Conservation (phyloP, 2,888 invertebrate genomes). For the Clitarchus hookeri region DNA sequence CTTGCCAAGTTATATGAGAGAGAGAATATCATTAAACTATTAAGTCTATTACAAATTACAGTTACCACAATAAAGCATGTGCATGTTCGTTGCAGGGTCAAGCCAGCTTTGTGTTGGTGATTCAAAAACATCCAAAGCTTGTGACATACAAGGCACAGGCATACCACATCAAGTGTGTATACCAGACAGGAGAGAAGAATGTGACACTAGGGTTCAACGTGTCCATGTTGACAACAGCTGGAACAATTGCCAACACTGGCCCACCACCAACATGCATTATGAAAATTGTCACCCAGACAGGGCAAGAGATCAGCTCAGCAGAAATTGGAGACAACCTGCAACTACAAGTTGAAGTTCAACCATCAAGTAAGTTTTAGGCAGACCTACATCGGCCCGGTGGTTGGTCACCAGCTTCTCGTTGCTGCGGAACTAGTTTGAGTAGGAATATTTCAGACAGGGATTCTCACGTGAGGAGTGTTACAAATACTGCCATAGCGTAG, state of each 20-base stretch:
- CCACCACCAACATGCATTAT: slow-evolving; percentile 91
- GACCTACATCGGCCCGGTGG: no score
- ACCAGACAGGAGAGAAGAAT: slow-evolving; percentile 91
- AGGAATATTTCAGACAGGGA: no score
- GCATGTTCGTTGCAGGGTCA: slow-evolving; percentile 66
- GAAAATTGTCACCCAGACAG: slow-evolving; percentile 85
- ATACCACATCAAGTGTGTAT: slow-evolving; percentile 94
- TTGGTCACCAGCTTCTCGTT: no score
- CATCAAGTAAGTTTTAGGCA: slow-evolving; percentile 57
- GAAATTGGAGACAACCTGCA: slow-evolving; percentile 90
- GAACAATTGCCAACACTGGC: slow-evolving; percentile 93
- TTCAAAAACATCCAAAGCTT: slow-evolving; percentile 95
- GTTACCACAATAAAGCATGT: not conserved
- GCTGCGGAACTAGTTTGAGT: no score
- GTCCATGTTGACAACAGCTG: slow-evolving; percentile 92
- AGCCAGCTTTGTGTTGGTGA: slow-evolving; percentile 90
- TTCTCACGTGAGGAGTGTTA: no score
- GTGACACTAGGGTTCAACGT: slow-evolving; percentile 93
- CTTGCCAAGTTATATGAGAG: no score
- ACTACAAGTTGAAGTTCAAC: slow-evolving; percentile 83
- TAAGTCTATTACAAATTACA: not conserved
- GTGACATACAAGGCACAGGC: slow-evolving; percentile 94
- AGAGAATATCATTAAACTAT: not conserved
- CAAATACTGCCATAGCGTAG: no score
- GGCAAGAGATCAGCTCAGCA: slow-evolving; percentile 87